Conservation (phyloP, 2,797 vertebrate genomes). For the Gallinago nigripennis region DNA sequence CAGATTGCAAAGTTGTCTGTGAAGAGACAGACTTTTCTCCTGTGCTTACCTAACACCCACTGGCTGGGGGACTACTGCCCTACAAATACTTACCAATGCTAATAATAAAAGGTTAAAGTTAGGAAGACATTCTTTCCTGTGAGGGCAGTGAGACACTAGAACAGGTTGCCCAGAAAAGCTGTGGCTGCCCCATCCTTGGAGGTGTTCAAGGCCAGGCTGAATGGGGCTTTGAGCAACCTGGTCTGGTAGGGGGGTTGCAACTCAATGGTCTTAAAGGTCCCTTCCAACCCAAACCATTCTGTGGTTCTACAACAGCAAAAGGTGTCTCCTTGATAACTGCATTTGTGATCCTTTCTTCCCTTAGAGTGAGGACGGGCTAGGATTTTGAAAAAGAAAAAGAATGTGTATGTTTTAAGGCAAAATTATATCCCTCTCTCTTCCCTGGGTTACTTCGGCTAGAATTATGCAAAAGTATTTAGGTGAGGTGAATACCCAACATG, state of each 20-base stretch:
- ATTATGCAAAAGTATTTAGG: neutral
- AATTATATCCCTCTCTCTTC: neutral
- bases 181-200: no score
- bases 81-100: neutral
- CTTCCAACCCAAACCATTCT: no score
- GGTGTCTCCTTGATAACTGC: neutral
- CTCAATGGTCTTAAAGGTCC: no score
- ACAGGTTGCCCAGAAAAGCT: no score
- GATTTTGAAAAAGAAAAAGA: neutral
- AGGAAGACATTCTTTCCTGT: no score
- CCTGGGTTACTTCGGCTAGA: neutral
- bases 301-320: neutral
- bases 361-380: neutral
- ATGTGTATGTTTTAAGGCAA: neutral
- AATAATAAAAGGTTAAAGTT: neutral
- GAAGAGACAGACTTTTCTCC: neutral
- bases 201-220: no score
- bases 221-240: no score
- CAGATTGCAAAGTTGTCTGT: neutral
- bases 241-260: no score
- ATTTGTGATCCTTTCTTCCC: neutral
- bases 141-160: no score
- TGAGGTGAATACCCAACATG: neutral
- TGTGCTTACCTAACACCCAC: neutral
- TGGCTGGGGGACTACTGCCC: neutral